Base-by-base conservation (phyloP, 2,888 invertebrate species). In the Drosophila prostipennis region DNA sequence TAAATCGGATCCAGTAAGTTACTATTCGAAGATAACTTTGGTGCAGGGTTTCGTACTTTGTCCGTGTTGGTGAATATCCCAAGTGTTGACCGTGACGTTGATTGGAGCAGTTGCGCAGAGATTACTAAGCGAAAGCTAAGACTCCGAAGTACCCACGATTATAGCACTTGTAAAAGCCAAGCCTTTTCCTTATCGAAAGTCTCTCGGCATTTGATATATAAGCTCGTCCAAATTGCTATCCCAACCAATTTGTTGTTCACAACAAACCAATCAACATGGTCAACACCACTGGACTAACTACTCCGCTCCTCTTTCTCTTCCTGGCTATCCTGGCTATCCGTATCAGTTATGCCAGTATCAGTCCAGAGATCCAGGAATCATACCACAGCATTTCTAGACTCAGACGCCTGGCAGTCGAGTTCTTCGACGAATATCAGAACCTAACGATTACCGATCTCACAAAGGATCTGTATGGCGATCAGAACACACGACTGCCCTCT, bases 371-470 rank as follows among this genome's bases (percentile, higher is more conserved):
- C 3, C 32, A n/a, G 5, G 51, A 43, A 11, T 43, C 39, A 13
- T 70, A 54, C 16, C 64, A 57, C n/a, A 51, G 63, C 0, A 16
- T 69, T 16, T 46, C 65, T 42, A 63, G 72, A 16, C 32, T 79
- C 19, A 70, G 79, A 4, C 74, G 55, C 10, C 29, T 84, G 23
- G 37, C 72, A 3, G 46, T 78, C 1, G 85, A 84, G 45, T 87
- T 87, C 49, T 43, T 73, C 3, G 75, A 81, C 3, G 46, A 61
- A 40, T 76, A 63, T 54, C 42, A 40, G 1, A 84, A 80, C n/a
- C 39, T 76, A 7, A 75, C 77, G 3, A n/a, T 56, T 0, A 11
- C 19, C 3, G 60, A 64, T 11, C 36, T 63, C 16, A 3, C 6
- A 2, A 10, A 10, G 34, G 40, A 60, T 13, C 11, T 42, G 14